phyloP scores from a whole-genome alignment of 2,113 vertebrate genomes.

The Rhynchopsitta pachyrhyncha region DNA sequence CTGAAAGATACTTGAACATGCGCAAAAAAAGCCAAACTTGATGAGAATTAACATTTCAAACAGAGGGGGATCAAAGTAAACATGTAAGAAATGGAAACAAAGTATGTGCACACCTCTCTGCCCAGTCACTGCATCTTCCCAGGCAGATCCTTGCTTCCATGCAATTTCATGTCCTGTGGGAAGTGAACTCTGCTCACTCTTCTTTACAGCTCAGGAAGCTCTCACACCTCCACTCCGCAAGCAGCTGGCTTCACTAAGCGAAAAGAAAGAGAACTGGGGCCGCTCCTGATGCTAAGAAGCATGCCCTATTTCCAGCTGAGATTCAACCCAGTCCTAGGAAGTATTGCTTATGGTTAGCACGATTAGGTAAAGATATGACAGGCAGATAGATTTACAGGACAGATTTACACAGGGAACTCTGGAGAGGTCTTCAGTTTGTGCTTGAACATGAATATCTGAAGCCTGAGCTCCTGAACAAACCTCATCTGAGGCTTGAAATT shows the following conservation, averaged over 20 bases:
- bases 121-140: not conserved
- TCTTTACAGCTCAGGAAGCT: not conserved
- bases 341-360: rapidly evolving
- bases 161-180: no score
- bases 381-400: no score
- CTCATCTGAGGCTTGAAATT: not conserved
- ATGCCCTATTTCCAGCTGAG: not conserved
- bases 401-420: rapidly evolving
- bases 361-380: not conserved
- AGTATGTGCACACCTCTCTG: not conserved
- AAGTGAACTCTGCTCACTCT: not conserved
- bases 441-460: not conserved
- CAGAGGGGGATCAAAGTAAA: not conserved
- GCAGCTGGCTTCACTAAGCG: not conserved
- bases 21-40: not conserved
- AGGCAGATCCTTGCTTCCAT: not conserved
- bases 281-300: rapidly evolving
- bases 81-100: not conserved
- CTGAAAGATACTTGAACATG: not conserved
- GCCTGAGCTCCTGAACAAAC: not conserved
- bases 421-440: not conserved
- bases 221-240: not conserved
- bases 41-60: not conserved
- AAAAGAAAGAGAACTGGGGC: not conserved
- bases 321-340: not conserved